Evolutionary conservation across 2,797 vertebrate species (phyloP).

Genomic region (Loris lydekkerianus): DNA sequence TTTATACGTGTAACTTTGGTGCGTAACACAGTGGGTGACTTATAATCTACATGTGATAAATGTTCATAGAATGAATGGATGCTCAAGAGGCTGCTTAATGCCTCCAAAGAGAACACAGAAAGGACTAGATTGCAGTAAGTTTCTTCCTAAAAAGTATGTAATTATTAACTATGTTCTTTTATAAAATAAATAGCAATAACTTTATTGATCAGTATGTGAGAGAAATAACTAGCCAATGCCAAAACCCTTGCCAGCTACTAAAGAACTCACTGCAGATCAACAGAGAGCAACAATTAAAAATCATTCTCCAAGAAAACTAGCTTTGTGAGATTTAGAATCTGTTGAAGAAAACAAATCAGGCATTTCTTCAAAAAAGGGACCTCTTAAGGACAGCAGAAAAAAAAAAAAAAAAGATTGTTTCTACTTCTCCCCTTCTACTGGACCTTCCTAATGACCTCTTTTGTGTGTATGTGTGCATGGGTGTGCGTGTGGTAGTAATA

Average conservation of each 20-base stretch:
- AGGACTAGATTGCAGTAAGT: background rate
- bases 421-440: background rate
- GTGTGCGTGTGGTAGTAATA: background rate
- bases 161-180: slow-evolving; percentile 30
- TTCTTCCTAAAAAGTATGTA: slow-evolving; percentile 14
- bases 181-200: slow-evolving; percentile 3
- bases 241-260: background rate
- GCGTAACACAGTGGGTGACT: background rate
- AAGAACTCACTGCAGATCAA: background rate
- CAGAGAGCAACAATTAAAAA: background rate
- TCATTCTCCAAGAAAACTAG: background rate
- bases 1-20: background rate
- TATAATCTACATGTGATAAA: background rate
- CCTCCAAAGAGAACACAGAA: slow-evolving; percentile 9
- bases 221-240: background rate
- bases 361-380: background rate
- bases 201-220: background rate
- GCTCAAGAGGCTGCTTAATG: background rate
- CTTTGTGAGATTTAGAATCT: background rate
- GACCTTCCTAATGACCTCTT: background rate
- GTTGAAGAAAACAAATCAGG: background rate
- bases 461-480: background rate
- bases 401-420: background rate
- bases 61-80: slow-evolving; percentile 28
- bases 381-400: background rate